phyloP scores from a whole-genome alignment of 2,888 invertebrate genomes.

The Dendrolimus houi region DNA sequence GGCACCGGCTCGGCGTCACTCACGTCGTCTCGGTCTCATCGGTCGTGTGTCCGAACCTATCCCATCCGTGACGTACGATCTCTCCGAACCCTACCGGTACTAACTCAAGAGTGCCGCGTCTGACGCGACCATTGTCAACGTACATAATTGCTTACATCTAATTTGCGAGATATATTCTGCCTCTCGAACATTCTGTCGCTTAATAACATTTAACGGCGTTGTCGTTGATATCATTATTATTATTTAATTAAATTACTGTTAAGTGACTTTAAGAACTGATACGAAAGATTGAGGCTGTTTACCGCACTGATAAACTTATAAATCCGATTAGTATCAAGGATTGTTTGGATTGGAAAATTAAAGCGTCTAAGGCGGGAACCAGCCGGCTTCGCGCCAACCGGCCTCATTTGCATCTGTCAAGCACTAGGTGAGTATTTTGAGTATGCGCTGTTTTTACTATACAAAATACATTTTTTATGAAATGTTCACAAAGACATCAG shows the following conservation, averaged over 20 bases:
- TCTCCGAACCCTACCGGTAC: conserved; percentile 63
- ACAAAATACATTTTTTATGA: conserved; percentile 34
- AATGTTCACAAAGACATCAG: conserved; percentile 19
- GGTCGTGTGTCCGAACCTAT: conserved; percentile 69
- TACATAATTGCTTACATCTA: conserved; percentile 28
- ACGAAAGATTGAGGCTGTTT: background rate
- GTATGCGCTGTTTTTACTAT: conserved; percentile 38
- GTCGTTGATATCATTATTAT: conserved; percentile 19
- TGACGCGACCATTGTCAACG: conserved; percentile 33
- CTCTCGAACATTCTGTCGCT: conserved; percentile 22
- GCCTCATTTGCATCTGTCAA: conserved; percentile 62
- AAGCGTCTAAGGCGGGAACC: conserved; percentile 43
- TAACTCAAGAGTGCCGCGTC: conserved; percentile 48
- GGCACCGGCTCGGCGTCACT: conserved; percentile 52
- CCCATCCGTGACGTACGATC: conserved; percentile 68
- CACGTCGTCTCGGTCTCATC: conserved; percentile 68
- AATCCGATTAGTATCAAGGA: conserved; percentile 44
- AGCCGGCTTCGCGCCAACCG: conserved; percentile 36
- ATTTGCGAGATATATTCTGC: conserved; percentile 28
- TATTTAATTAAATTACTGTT: background rate
- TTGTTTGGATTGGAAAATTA: conserved; percentile 54
- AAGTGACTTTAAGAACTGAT: background rate
- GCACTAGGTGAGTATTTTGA: conserved; percentile 54
- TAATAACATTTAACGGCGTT: conserved; percentile 24
- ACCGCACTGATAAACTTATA: conserved; percentile 25